phyloP scores from a whole-genome alignment of 1,140 invertebrate genomes.

The Archivesica marissinica region DNA sequence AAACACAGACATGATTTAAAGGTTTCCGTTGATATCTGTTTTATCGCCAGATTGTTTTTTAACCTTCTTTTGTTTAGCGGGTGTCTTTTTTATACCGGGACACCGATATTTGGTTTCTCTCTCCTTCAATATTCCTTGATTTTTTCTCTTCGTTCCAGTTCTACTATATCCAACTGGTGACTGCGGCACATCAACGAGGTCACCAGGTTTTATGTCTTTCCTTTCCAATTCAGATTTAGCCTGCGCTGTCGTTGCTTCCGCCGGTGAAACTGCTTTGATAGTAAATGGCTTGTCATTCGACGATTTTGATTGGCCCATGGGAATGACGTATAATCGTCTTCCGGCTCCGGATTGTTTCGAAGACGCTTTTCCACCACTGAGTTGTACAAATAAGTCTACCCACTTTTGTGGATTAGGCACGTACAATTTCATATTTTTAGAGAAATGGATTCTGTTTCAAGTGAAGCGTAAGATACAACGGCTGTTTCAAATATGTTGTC shows the following conservation, averaged over 20 bases:
- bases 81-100: no score
- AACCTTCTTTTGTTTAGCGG: no score
- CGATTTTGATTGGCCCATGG: conserved; percentile 1
- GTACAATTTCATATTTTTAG: conserved; percentile 10
- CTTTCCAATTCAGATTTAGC: conserved; percentile 47
- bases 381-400: conserved; percentile 20
- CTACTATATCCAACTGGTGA: conserved; percentile 11
- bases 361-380: neutral
- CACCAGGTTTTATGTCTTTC: conserved; percentile 39
- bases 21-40: conserved; percentile 47
- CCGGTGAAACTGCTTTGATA: conserved; percentile 49
- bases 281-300: neutral
- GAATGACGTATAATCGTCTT: neutral
- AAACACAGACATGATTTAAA: conserved; percentile 28
- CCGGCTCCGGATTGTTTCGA: neutral
- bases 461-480: conserved; percentile 42
- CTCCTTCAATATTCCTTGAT: neutral
- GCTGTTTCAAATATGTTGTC: neutral
- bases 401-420: conserved; percentile 38
- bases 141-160: neutral
- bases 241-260: conserved; percentile 49
- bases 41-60: neutral
- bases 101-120: no score
- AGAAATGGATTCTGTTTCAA: conserved; percentile 50
- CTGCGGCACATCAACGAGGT: neutral